Evolutionary conservation across 2,113 vertebrate species (phyloP), one percentile per base, ranked within the genome.

Genomic region (Silurus glanis): DNA sequence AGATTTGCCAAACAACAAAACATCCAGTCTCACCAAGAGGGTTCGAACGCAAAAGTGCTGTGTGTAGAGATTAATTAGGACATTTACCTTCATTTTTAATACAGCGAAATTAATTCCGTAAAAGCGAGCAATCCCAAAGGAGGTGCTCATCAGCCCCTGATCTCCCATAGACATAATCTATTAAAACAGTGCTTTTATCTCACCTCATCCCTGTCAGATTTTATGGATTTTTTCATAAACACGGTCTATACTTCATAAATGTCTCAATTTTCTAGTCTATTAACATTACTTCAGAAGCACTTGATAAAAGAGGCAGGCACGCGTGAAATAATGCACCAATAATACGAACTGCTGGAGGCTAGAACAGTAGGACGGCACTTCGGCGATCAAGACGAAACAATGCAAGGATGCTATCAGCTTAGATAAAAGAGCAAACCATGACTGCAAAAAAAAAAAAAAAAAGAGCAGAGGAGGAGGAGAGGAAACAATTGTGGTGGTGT

Each of bases 211-310:
- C 92, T 96, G 97, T 97, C 97, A 96, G 96, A 96, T 96, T 97
- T 97, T 97, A 98, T 97, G 96, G 97, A 99, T 98, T 98, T 97
- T 97, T 97, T 97, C 96, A 97, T 97, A 98, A 98, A 98, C 97
- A 98, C 95, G 92, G 95, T 96, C 97, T 96, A 97, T 98, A 97
- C 97, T 99, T 99, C 97, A 97, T 97, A 97, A 98, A 98, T 96
- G 97, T 98, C 97, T 97, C 96, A 96, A 98, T 98, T 97, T 99
- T 97, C 97, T 97, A 97, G 96, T 98, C 97, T 97, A 99, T 99
- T 99, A 98, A 97, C 96, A 97, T 98, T 97, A 97, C 96, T 97
- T 97, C 95, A 97, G 96, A 96, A 96, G 96, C 95, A 95, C 96
- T 96, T 97, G 97, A 98, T 98, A 97, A 97, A 97, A 97, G 96